A percentile compares a stretch with the other conserved stretches of the same genome.
Conservation (phyloP, 2,113 vertebrate species). For the Perca fluviatilis region DNA sequence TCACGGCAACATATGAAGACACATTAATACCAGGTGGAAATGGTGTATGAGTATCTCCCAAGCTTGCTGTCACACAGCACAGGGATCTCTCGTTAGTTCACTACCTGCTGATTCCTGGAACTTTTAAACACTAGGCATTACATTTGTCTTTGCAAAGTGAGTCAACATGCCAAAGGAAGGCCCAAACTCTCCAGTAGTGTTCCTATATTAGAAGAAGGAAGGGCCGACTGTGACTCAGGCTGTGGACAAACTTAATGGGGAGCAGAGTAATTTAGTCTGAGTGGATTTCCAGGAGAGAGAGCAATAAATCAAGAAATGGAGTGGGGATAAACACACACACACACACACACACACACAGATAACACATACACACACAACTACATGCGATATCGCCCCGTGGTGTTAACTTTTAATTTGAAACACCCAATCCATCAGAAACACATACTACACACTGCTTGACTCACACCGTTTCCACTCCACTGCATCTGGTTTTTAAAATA, state of each 20-base stretch:
- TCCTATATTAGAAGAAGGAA: conserved; percentile 40
- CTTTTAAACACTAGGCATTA: neutral
- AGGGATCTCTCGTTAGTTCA: conserved; percentile 14
- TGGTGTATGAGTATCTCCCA: neutral
- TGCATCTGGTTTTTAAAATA: conserved; percentile 55
- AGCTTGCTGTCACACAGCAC: neutral
- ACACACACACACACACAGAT: conserved; percentile 26
- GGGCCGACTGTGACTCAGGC: conserved; percentile 38
- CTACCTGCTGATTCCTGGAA: conserved; percentile 30
- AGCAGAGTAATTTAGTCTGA: conserved; percentile 68
- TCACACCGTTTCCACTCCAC: conserved; percentile 54
- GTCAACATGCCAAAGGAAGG: conserved; percentile 49
- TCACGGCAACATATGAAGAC: neutral
- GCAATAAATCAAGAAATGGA: conserved; percentile 61
- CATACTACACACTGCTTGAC: conserved; percentile 27
- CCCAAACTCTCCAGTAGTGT: conserved; percentile 12
- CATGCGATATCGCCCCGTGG: conserved; percentile 42
- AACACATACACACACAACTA: conserved; percentile 1
- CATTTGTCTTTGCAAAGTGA: conserved; percentile 44
- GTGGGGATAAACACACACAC: conserved; percentile 18
- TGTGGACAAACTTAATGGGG: conserved; percentile 61
- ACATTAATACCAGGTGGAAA: neutral
- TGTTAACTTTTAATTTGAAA: conserved; percentile 70
- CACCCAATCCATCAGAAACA: conserved; percentile 51
- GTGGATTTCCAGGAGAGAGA: conserved; percentile 65